Evolutionary conservation across 2,888 invertebrate species (phyloP).

Genomic region (Keiferia lycopersicella): DNA sequence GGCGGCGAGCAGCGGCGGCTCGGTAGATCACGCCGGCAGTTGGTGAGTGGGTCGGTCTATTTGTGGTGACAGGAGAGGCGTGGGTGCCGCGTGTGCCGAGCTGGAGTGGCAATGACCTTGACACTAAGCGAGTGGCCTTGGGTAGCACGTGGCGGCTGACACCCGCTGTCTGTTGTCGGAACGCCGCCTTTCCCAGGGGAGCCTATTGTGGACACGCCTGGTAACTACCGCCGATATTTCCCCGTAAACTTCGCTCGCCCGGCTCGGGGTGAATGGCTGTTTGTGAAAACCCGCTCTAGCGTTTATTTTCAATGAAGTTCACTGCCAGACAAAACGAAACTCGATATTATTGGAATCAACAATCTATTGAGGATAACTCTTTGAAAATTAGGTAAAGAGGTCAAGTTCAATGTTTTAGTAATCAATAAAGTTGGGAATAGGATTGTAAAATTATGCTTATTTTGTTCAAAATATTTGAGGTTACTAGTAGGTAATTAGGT

Average conservation of each 20-base stretch:
- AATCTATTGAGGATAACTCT: constrained; percentile 21
- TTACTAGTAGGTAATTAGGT: too few species aligned
- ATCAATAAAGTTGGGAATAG: not conserved
- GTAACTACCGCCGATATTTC: constrained; percentile 46
- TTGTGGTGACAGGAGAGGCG: constrained; percentile 80
- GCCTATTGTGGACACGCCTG: constrained; percentile 73
- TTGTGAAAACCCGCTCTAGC: constrained; percentile 7
- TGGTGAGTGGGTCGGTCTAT: constrained; percentile 73
- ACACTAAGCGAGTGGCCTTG: constrained; percentile 82
- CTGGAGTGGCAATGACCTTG: constrained; percentile 82
- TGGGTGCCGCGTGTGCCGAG: constrained; percentile 79
- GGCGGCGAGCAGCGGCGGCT: constrained; percentile 53
- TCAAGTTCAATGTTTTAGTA: constrained; percentile 1
- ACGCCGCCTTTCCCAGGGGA: constrained; percentile 81
- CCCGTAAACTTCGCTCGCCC: constrained; percentile 20
- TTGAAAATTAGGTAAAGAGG: not conserved
- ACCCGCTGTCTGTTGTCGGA: constrained; percentile 81
- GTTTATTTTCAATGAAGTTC: constrained; percentile 6
- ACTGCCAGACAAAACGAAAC: not conserved
- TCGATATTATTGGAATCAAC: constrained; percentile 12
- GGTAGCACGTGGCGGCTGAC: constrained; percentile 82
- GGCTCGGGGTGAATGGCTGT: constrained; percentile 11
- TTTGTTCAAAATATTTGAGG: not conserved
- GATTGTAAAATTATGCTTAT: not conserved
- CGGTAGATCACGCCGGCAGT: constrained; percentile 59